Conservation (phyloP, 2,797 vertebrate genomes). For the Poeciliopsis turneri region DNA sequence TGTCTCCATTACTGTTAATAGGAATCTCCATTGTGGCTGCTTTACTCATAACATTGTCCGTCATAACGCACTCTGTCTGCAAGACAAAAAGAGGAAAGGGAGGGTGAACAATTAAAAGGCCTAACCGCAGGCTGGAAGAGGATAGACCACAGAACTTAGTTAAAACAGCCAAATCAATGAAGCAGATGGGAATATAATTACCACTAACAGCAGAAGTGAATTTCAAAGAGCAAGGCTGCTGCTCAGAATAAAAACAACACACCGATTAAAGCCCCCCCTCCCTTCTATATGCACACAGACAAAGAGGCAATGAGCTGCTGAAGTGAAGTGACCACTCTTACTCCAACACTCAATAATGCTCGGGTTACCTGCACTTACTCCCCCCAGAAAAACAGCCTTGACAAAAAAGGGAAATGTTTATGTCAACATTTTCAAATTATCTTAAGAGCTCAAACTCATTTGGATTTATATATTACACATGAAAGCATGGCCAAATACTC, state of each 20-base stretch:
- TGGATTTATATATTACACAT: background rate
- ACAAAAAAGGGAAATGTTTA: conserved; percentile 6
- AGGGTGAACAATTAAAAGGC: conserved; percentile 11
- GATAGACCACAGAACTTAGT: conserved; percentile 37
- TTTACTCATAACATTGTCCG: conserved; percentile 94
- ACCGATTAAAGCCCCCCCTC: conserved; percentile 35
- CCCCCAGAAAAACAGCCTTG: background rate
- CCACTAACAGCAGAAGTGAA: conserved; percentile 36
- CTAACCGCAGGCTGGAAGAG: conserved; percentile 30
- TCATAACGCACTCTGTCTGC: conserved; percentile 83
- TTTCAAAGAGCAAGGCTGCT: conserved; percentile 64
- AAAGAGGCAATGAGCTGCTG: conserved; percentile 24
- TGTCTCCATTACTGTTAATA: conserved; percentile 93
- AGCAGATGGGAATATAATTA: conserved; percentile 50
- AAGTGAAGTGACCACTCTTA: conserved; percentile 57
- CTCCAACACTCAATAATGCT: conserved; percentile 26
- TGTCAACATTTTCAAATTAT: conserved; percentile 6
- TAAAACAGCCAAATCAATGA: conserved; percentile 50
- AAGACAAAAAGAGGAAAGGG: background rate
- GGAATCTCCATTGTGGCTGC: conserved; percentile 98
- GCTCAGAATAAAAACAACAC: conserved; percentile 46
- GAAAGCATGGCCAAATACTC: background rate
- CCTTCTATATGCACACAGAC: background rate
- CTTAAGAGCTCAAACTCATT: conserved; percentile 1
- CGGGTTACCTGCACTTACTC: conserved; percentile 1